Base-by-base conservation (phyloP, 2,888 invertebrate species). In the Andrena dorsata region DNA sequence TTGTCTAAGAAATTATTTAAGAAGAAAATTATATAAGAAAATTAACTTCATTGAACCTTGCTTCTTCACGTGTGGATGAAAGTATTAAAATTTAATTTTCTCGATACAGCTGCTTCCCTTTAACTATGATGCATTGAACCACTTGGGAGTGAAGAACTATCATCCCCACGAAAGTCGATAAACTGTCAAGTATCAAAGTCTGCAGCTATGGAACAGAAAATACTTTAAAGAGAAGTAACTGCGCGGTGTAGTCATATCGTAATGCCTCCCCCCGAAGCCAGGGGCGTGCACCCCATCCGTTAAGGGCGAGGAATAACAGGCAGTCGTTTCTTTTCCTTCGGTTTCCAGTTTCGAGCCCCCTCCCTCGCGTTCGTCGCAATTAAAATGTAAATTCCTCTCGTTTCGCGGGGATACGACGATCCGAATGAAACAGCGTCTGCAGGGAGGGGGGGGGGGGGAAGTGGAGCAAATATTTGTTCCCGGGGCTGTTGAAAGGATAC, bases 331-430 rank as follows among this genome's bases (percentile, higher is more conserved):
- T 61, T 32, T 49, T 32, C 30, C 13, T n/a, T 16, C 16, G 8
- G 47, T 6, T 30, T 56, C 10, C 56, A 20, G 56, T 56, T 20
- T 56, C 23, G 13, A 41, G 35, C 1, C 10, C 7, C 3, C 20
- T 4, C 30, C 7, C 10, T 1, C 28, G 8, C 58, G 35, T 56
- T 26, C n/a, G 53, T 74, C 47, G 69, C 68, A 81, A 81, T 81
- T 81, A 79, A 79, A 81, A 81, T 79, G 81, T 65, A 79, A 81
- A 81, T 81, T 79, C 58, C 16, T 73, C 64, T 64, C 26, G 30
- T 73, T 41, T 79, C 68, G 79, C 63, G 20, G 26, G 72, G 20
- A 72, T 41, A 53, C 58, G 56, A 60, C 56, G 65, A 51, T 20
- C 20, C 49, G 23, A 70, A 80, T 79, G 60, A 74, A 80, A 73